Evolutionary conservation across 2,797 vertebrate genomes (phyloP).

Genomic region (Pseudomugil tenellus): DNA sequence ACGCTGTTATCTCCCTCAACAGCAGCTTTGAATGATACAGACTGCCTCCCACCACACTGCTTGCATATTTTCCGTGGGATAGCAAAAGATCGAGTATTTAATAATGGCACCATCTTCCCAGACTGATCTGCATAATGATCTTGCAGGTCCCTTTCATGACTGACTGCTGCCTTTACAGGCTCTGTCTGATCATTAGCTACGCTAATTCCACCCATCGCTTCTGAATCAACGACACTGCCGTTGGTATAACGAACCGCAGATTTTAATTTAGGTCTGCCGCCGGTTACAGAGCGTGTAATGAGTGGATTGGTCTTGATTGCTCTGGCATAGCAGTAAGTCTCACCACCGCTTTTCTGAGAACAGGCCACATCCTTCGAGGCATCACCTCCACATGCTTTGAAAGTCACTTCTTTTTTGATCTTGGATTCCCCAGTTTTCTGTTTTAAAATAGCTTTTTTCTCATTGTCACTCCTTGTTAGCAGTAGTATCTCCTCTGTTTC

Average conservation of each 20-base stretch:
- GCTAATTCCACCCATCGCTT: constrained; percentile 81
- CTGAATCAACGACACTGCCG: constrained; percentile 83
- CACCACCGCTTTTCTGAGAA: constrained; percentile 53
- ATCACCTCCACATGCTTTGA: constrained; percentile 73
- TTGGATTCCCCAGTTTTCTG: constrained; percentile 75
- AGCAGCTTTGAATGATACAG: constrained; percentile 17
- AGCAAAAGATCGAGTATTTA: constrained; percentile 48
- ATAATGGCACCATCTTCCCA: constrained; percentile 46
- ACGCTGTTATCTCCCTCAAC: constrained; percentile 26
- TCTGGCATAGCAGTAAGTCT: constrained; percentile 65
- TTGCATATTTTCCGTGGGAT: constrained; percentile 71
- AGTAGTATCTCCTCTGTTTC: constrained; percentile 47
- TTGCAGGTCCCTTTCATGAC: constrained; percentile 35
- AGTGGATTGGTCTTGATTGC: constrained; percentile 76
- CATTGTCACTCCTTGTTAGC: constrained; percentile 66
- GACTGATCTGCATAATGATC: constrained; percentile 52
- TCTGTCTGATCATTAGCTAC: constrained; percentile 64
- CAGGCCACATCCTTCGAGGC: constrained; percentile 60
- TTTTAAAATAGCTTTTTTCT: constrained; percentile 76
- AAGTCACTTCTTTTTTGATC: constrained; percentile 84
- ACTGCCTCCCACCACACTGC: constrained; percentile 75
- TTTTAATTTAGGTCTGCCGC: constrained; percentile 57
- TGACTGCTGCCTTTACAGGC: constrained; percentile 18
- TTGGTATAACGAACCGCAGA: constrained; percentile 73
- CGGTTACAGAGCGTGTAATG: constrained; percentile 48